Evolutionary conservation across 2,797 vertebrate species (phyloP).

Genomic region (Gallirallus australis): DNA sequence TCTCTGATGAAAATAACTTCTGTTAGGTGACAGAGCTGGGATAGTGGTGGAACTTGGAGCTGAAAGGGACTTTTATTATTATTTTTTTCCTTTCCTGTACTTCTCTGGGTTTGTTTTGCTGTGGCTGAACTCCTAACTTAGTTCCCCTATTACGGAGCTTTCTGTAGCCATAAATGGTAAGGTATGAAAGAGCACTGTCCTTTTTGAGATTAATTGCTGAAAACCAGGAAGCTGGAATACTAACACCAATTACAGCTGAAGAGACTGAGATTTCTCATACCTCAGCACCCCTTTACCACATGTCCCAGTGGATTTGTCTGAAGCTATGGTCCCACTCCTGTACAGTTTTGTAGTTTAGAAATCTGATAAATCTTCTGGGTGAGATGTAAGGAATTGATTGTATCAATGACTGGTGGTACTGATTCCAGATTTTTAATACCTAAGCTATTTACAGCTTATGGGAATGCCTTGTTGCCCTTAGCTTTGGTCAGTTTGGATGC

Average conservation of each 20-base stretch:
- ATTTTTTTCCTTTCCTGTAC: not conserved
- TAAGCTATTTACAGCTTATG: not conserved
- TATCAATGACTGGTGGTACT: not conserved
- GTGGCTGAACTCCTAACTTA: conserved; percentile 46
- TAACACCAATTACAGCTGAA: not conserved
- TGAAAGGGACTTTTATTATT: not conserved
- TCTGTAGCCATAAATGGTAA: conserved; percentile 84
- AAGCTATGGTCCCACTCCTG: not conserved
- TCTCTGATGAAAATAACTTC: not conserved
- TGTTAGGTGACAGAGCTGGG: not conserved
- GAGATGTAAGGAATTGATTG: not conserved
- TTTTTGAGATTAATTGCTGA: conserved; percentile 50
- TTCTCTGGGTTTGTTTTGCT: conserved; percentile 45
- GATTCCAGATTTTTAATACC: not conserved
- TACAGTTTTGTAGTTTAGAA: not conserved
- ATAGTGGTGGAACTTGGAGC: not conserved
- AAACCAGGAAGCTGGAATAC: conserved; percentile 43
- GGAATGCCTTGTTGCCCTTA: not conserved
- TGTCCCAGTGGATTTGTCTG: not conserved
- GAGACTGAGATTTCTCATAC: not conserved
- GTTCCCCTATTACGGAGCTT: conserved; percentile 27
- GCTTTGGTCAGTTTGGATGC: not conserved
- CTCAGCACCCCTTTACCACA: not conserved
- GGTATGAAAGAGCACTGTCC: conserved; percentile 69
- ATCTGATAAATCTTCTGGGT: not conserved